A percentile compares a stretch with the other conserved stretches of the same genome.
Evolutionary conservation across 2,113 vertebrate species (phyloP).

Genomic region (Crocuta crocuta): DNA sequence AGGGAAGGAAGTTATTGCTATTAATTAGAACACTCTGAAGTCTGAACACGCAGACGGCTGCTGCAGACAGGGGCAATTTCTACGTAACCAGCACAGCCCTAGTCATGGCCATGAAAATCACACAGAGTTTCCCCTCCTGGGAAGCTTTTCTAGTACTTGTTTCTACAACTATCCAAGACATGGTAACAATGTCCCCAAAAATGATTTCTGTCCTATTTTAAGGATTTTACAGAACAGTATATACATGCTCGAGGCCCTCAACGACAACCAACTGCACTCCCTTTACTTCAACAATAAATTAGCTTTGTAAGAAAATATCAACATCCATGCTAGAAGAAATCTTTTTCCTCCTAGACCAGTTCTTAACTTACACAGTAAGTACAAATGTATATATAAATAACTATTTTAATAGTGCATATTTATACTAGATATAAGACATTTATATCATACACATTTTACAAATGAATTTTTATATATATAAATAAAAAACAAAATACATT

Average conservation of each 20-base stretch:
- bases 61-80: background rate
- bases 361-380: background rate
- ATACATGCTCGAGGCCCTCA: background rate
- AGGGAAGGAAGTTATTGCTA: background rate
- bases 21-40: slow-evolving; percentile 6
- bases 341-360: background rate
- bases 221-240: background rate
- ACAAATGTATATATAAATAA: background rate
- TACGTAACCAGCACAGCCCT: background rate
- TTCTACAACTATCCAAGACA: slow-evolving; percentile 42
- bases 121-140: background rate
- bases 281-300: background rate
- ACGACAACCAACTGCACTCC: background rate
- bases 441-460: background rate
- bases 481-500: background rate
- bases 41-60: background rate
- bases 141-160: background rate
- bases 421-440: background rate
- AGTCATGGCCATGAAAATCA: background rate
- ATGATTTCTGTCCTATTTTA: background rate
- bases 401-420: background rate
- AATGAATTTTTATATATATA: background rate
- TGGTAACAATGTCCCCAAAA: background rate
- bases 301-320: slow-evolving; percentile 26
- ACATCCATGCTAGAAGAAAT: background rate